phyloP scores from a whole-genome alignment of 2,888 invertebrate genomes.

The Tribolium freemani region DNA sequence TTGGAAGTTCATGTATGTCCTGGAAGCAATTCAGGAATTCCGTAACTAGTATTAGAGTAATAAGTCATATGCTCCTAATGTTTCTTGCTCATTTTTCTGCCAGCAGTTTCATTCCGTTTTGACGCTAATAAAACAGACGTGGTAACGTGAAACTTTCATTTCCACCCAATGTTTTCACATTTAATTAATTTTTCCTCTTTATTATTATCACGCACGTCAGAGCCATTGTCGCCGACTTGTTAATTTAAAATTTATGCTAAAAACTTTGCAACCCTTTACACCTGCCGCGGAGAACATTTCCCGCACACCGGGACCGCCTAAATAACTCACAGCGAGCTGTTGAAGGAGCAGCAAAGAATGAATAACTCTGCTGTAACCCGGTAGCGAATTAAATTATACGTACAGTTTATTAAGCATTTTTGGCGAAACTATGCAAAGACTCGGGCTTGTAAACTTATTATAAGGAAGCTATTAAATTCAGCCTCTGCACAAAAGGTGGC shows the following conservation, averaged over 20 bases:
- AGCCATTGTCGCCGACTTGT: constrained; percentile 42
- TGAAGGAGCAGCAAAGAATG: constrained; percentile 46
- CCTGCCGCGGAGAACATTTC: constrained; percentile 51
- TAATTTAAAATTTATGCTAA: constrained; percentile 53
- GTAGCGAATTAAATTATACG: constrained; percentile 54
- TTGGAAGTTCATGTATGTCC: neutral
- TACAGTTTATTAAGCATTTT: constrained; percentile 55
- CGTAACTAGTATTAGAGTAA: neutral
- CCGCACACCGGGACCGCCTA: constrained; percentile 47
- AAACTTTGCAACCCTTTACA: constrained; percentile 53
- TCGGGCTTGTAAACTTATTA: constrained; percentile 42
- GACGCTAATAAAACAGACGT: neutral
- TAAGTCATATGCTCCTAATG: neutral
- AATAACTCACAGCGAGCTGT: constrained; percentile 50
- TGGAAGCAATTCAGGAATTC: neutral
- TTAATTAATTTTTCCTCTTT: constrained; percentile 30
- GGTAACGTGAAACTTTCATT: neutral
- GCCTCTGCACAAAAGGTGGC: constrained; percentile 40
- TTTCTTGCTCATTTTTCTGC: too few species aligned
- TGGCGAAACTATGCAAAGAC: constrained; percentile 52
- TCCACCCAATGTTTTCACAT: neutral
- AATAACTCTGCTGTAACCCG: constrained; percentile 37
- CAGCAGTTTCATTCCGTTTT: too few species aligned
- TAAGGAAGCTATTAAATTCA: constrained; percentile 43
- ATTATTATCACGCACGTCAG: constrained; percentile 39